Conservation (phyloP, 2,797 vertebrate species). For the Huso huso region DNA sequence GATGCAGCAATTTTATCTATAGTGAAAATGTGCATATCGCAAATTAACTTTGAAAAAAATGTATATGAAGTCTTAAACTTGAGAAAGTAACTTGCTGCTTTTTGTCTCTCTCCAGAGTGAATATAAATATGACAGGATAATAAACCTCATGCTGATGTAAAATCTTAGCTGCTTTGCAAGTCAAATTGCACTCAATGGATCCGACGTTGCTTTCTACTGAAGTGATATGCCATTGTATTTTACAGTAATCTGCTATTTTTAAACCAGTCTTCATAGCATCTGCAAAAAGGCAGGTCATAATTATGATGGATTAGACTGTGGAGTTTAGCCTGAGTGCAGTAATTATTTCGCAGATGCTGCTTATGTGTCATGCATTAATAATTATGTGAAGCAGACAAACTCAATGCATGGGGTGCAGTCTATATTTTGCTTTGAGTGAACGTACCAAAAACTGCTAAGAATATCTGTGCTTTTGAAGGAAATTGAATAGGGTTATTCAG, state of each 20-base stretch:
- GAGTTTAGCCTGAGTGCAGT: constrained; percentile 59
- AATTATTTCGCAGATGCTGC: constrained; percentile 79
- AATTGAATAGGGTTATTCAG: too few species aligned
- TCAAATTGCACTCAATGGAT: not conserved
- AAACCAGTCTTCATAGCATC: constrained; percentile 42
- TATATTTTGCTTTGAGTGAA: constrained; percentile 29
- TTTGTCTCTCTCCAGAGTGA: not conserved
- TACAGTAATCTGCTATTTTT: constrained; percentile 51
- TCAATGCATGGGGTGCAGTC: constrained; percentile 38
- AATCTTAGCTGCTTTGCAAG: constrained; percentile 9
- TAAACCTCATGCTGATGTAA: constrained; percentile 13
- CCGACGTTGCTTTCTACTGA: not conserved
- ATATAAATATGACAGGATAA: constrained; percentile 7
- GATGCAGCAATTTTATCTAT: too few species aligned
- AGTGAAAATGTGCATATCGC: too few species aligned
- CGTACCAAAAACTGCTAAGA: too few species aligned
- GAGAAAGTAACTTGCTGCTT: too few species aligned
- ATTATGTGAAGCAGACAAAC: constrained; percentile 49
- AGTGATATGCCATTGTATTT: constrained; percentile 9
- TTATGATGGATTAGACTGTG: constrained; percentile 83
- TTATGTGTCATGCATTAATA: constrained; percentile 74
- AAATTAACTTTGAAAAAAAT: too few species aligned
- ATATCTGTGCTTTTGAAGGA: too few species aligned
- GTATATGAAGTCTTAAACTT: too few species aligned
- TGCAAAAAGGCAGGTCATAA: constrained; percentile 71